A percentile compares a stretch with the other conserved stretches of the same genome.
Conservation (phyloP, 2,797 vertebrate species). For the Coccyzus lansbergi region DNA sequence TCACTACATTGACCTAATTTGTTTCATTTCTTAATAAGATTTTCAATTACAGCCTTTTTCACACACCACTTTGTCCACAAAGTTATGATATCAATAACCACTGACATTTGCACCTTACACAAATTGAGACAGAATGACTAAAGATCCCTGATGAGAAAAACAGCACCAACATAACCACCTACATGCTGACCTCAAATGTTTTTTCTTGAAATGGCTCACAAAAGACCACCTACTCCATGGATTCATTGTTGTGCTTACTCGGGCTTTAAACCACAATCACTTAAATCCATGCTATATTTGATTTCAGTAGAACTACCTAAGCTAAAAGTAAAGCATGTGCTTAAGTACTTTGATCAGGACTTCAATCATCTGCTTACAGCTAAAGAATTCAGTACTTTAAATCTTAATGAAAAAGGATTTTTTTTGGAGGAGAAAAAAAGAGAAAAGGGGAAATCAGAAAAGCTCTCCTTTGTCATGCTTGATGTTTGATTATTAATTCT, state of each 20-base stretch:
- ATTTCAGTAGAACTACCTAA: slow-evolving; percentile 53
- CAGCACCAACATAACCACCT: not conserved
- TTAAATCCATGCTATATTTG: slow-evolving; percentile 47
- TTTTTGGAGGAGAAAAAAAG: not conserved
- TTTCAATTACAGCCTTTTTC: slow-evolving; percentile 18
- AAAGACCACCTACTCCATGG: not conserved
- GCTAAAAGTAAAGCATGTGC: slow-evolving; percentile 48
- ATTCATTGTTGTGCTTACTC: slow-evolving; percentile 14
- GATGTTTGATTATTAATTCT: not conserved
- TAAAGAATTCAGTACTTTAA: slow-evolving; percentile 48
- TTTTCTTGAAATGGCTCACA: not conserved
- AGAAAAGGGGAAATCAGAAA: not conserved
- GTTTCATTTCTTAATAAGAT: not conserved
- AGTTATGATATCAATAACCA: too few relatives aligned
- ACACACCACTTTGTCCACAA: not conserved
- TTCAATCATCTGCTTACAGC: slow-evolving; percentile 48
- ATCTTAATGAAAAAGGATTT: slow-evolving; percentile 36
- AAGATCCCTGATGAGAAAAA: not conserved
- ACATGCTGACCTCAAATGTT: not conserved
- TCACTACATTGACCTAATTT: not conserved
- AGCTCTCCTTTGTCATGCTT: not conserved
- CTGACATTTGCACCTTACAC: too few relatives aligned
- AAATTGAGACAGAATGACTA: rapidly evolving
- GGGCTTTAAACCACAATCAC: slow-evolving; percentile 46
- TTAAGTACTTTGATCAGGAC: slow-evolving; percentile 64